Evolutionary conservation across 2,113 vertebrate genomes (phyloP).

Genomic region (Pterocles orientalis): DNA sequence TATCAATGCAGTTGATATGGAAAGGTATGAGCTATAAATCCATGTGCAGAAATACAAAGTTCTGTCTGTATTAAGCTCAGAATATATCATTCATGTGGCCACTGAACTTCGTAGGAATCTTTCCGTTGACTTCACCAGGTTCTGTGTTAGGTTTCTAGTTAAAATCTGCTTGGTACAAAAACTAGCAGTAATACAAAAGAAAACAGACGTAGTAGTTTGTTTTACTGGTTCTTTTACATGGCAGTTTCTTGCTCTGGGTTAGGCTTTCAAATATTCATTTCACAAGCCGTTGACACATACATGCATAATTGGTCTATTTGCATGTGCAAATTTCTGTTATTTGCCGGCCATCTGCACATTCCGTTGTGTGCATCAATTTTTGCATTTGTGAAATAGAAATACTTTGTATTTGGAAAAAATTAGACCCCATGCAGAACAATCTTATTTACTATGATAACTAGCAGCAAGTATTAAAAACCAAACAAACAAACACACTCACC

Average conservation of each 20-base stretch:
- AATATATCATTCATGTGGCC: background rate
- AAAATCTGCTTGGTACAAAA: background rate
- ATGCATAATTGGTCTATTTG: background rate
- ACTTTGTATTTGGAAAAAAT: background rate
- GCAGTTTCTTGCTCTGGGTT: background rate
- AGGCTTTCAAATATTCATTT: background rate
- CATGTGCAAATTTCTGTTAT: conserved; percentile 9
- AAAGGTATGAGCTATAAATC: background rate
- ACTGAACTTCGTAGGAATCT: background rate
- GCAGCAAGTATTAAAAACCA: background rate
- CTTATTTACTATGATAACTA: background rate
- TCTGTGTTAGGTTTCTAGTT: background rate
- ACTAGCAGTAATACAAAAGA: background rate
- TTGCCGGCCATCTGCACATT: background rate
- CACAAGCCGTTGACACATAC: background rate
- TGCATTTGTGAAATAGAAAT: background rate
- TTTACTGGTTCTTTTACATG: background rate
- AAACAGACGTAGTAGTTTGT: background rate
- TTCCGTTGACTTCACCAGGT: background rate
- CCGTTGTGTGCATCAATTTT: background rate
- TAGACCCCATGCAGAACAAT: background rate
- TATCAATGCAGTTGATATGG: background rate
- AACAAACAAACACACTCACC: background rate
- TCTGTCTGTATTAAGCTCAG: background rate
- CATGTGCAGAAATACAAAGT: background rate